phyloP scores from a whole-genome alignment of 2,113 vertebrate genomes.

The Dicerorhinus sumatrensis region DNA sequence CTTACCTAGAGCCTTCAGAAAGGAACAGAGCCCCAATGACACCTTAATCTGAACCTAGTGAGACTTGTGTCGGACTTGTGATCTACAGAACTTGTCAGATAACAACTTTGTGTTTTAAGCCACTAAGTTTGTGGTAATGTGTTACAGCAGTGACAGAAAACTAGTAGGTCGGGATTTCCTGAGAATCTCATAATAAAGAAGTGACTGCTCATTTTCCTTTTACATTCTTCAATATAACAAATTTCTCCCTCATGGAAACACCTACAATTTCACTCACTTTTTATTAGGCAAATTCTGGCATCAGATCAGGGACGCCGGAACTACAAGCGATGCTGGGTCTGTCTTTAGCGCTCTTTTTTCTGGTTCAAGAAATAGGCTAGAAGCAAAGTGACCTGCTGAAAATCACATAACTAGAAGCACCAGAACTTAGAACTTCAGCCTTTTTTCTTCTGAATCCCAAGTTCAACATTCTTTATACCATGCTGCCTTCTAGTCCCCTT shows the following conservation, averaged over 20 bases:
- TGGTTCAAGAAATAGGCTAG: not conserved
- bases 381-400: not conserved
- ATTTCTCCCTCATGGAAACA: constrained; percentile 27
- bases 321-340: not conserved
- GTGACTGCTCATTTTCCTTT: not conserved
- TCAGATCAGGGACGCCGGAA: not conserved
- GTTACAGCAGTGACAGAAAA: not conserved
- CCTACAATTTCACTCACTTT: not conserved
- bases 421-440: not conserved
- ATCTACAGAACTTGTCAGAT: not conserved
- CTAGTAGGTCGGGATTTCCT: not conserved
- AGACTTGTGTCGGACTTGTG: not conserved
- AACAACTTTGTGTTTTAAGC: not conserved
- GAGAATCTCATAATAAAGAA: not conserved
- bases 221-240: not conserved
- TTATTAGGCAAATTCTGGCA: not conserved
- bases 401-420: not conserved
- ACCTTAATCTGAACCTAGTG: not conserved
- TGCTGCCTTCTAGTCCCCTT: not conserved
- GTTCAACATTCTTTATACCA: not conserved
- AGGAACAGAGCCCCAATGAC: not conserved
- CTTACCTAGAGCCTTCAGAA: not conserved
- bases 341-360: not conserved
- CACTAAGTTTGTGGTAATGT: not conserved
- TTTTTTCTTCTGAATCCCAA: not conserved